Percentiles rank a stretch among this genome's conserved stretches.
These are phyloP conservation scores for Cuniculus paca DNA, from an alignment of 2,797 vertebrate genomes.

Conservation along the genomic window DNA sequence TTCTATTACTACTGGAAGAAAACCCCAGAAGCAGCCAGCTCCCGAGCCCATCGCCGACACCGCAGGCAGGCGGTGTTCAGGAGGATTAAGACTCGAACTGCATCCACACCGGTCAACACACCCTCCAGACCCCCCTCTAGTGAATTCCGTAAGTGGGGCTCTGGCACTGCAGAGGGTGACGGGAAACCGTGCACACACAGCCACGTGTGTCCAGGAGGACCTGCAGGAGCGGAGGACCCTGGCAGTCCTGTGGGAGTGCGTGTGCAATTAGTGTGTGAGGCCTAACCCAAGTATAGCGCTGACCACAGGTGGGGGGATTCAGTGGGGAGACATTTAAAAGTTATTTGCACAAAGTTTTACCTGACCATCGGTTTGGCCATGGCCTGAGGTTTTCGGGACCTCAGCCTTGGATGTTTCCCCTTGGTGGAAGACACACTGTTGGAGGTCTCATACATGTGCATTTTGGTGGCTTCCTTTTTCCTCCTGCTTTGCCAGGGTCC, in stretches of 20 bases:
- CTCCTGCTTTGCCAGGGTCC: neutral
- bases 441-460: neutral
- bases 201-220: too few species aligned
- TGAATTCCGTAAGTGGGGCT: slow-evolving; percentile 95
- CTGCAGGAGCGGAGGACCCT: neutral
- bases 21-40: slow-evolving; percentile 98
- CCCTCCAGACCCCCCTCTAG: slow-evolving; percentile 98
- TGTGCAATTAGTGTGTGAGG: neutral
- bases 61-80: slow-evolving; percentile 98
- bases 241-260: too few species aligned
- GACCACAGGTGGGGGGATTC: too few species aligned
- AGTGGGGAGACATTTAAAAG: neutral
- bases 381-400: neutral
- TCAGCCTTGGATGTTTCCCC: neutral
- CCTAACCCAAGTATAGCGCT: neutral
- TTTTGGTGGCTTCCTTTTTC: neutral
- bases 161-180: neutral
- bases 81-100: slow-evolving; percentile 98
- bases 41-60: slow-evolving; percentile 97
- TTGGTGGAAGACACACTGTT: fast-evolving
- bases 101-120: slow-evolving; percentile 98
- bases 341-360: neutral
- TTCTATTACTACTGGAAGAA: slow-evolving; percentile 99
- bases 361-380: neutral
- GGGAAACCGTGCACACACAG: neutral